These are phyloP conservation scores for Diaperis boleti DNA, from an alignment of 2,888 invertebrate species.

Conservation along the genomic window DNA sequence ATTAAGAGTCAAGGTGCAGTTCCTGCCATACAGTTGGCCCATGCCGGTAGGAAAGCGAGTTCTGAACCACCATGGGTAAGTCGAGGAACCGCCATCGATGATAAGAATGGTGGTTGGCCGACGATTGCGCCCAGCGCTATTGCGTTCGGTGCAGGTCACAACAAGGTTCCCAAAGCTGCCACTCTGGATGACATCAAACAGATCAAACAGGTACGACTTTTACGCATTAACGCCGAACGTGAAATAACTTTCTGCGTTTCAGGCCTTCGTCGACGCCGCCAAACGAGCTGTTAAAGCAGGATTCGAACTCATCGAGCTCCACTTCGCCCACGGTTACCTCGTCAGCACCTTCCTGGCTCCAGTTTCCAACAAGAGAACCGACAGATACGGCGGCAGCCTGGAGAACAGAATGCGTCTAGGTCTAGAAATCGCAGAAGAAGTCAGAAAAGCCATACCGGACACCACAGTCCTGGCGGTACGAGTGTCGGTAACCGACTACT, in stretches of 20 bases:
- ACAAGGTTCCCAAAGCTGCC: neutral
- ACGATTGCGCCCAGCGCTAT: neutral
- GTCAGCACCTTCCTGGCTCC: neutral
- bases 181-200: neutral
- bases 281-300: neutral
- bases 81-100: neutral
- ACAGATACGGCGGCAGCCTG: neutral
- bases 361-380: neutral
- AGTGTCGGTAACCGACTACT: neutral
- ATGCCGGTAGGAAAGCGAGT: neutral
- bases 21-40: neutral
- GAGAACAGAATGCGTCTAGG: neutral
- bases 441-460: neutral
- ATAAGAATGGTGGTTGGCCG: neutral
- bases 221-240: neutral
- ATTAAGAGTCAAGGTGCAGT: neutral
- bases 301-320: neutral
- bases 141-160: neutral
- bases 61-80: neutral
- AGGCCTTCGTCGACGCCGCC: neutral
- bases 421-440: neutral
- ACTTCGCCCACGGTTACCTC: neutral
- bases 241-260: neutral
- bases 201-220: neutral
- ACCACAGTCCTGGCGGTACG: neutral